Conservation (phyloP, 2,888 invertebrate species). For the Cabera pusaria region DNA sequence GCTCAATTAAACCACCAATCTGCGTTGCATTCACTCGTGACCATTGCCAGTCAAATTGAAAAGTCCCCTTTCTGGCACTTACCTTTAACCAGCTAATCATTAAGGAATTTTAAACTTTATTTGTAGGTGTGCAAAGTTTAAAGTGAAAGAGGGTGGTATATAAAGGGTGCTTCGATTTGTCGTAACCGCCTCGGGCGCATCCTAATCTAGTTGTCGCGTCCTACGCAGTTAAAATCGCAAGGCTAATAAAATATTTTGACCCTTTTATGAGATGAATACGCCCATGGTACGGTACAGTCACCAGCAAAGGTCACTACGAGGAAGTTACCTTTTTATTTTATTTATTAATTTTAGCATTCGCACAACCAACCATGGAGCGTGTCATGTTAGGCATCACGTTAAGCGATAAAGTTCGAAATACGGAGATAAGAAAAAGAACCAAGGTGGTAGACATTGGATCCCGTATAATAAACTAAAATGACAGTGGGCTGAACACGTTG, state of each 20-base stretch:
- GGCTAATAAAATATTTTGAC: conserved; percentile 84
- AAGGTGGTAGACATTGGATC: too few species aligned
- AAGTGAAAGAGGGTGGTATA: conserved; percentile 4
- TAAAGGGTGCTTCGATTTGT: conserved; percentile 57
- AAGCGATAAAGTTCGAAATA: too few species aligned
- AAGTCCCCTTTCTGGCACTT: conserved; percentile 30
- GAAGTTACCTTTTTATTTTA: too few species aligned
- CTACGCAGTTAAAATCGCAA: conserved; percentile 79
- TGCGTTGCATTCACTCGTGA: conserved; percentile 46
- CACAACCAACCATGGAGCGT: too few species aligned
- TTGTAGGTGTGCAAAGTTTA: conserved; percentile 2
- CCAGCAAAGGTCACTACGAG: too few species aligned
- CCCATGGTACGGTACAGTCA: conserved; percentile 68
- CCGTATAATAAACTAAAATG: too few species aligned
- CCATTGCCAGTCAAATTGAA: conserved; percentile 50
- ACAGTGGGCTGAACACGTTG: too few species aligned
- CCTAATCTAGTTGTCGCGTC: conserved; percentile 76
- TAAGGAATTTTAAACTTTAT: conserved; percentile 30
- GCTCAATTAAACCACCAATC: conserved; percentile 49
- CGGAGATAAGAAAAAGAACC: too few species aligned
- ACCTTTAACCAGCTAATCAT: conserved; percentile 25
- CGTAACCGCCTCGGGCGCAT: conserved; percentile 53
- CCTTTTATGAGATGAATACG: conserved; percentile 81
- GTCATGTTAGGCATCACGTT: too few species aligned
- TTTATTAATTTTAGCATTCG: too few species aligned